Conservation (phyloP, 1,140 invertebrate genomes). For the Oryzaephilus surinamensis region DNA sequence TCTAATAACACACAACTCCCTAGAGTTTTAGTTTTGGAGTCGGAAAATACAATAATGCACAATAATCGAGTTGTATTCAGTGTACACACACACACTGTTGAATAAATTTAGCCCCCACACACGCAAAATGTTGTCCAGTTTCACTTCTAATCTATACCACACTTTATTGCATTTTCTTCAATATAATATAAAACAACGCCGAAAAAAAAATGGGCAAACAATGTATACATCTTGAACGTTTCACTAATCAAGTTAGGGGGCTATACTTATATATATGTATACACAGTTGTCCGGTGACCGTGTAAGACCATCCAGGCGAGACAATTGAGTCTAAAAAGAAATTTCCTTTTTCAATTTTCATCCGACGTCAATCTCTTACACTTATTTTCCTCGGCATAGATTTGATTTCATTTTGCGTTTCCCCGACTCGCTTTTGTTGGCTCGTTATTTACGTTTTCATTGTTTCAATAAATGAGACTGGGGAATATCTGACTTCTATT, state of each 20-base stretch:
- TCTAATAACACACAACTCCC: constrained; percentile 21
- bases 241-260: constrained; percentile 8
- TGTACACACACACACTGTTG: constrained; percentile 2
- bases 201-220: constrained; percentile 2
- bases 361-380: constrained; percentile 33
- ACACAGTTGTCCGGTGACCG: constrained; percentile 20
- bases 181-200: not conserved
- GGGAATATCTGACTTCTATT: constrained; percentile 16
- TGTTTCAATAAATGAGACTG: constrained; percentile 27
- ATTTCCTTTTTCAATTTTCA: constrained; percentile 38
- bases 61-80: constrained; percentile 21
- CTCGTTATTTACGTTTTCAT: constrained; percentile 31
- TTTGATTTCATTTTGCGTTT: constrained; percentile 33
- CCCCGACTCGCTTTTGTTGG: constrained; percentile 18
- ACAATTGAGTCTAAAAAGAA: constrained; percentile 35
- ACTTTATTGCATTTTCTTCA: not conserved
- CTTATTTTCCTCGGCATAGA: constrained; percentile 35
- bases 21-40: constrained; percentile 19
- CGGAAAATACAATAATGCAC: constrained; percentile 18
- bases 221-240: no score
- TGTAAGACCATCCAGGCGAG: constrained; percentile 27
- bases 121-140: not conserved
- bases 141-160: not conserved
- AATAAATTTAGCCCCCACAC: not conserved
- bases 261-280: not conserved